Percentiles rank a stretch among this genome's conserved stretches.
These are phyloP conservation scores for Acrobasis consociella DNA, from an alignment of 2,888 invertebrate genomes.

Conservation along the genomic window DNA sequence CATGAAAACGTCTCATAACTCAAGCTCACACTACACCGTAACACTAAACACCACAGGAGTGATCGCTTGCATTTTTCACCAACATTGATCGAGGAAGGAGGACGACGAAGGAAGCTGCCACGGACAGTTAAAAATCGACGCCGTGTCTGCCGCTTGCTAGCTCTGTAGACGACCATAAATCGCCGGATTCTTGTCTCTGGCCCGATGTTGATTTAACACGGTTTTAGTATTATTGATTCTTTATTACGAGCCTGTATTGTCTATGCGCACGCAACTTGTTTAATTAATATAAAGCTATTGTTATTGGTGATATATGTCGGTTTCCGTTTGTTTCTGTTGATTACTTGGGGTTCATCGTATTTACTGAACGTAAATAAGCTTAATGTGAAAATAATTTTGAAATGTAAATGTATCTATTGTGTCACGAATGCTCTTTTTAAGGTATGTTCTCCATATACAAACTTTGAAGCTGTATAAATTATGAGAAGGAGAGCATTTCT, in stretches of 20 bases:
- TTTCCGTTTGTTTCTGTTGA: conserved; percentile 32
- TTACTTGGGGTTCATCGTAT: conserved; percentile 25
- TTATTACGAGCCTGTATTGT: conserved; percentile 73
- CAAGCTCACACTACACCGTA: conserved; percentile 19
- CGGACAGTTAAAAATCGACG: conserved; percentile 58
- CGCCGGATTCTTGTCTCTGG: conserved; percentile 80
- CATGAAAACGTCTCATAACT: conserved; percentile 18
- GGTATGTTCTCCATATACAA: no score
- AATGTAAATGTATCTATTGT: no score
- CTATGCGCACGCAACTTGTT: conserved; percentile 72
- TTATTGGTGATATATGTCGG: conserved; percentile 56
- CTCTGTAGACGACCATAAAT: conserved; percentile 75
- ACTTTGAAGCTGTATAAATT: no score
- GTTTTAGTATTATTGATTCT: conserved; percentile 83
- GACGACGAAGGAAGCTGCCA: conserved; percentile 42
- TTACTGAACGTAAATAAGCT: conserved; percentile 10
- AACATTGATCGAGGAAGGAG: conserved; percentile 38
- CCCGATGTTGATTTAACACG: conserved; percentile 82
- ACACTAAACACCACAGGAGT: conserved; percentile 22
- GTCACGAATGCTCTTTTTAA: no score
- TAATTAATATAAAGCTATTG: conserved; percentile 74
- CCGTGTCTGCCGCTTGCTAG: conserved; percentile 54
- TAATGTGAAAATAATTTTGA: conserved; percentile 14
- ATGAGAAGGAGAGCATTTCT: no score
- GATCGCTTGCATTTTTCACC: conserved; percentile 23